Conservation (phyloP, 2,797 vertebrate genomes). For the Tympanoctomys barrerae region DNA sequence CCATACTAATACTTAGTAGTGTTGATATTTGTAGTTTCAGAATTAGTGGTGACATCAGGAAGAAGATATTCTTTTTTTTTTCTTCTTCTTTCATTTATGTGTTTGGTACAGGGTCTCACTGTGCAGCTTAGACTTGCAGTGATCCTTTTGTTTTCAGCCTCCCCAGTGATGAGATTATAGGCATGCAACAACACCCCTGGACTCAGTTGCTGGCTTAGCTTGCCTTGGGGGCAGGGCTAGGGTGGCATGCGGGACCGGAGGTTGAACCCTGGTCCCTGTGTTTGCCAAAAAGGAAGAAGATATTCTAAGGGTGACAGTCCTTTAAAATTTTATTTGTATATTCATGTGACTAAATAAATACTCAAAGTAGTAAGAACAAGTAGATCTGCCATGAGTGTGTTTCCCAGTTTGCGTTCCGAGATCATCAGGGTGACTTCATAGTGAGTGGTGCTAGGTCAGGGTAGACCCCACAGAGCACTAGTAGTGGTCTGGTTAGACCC, state of each 20-base stretch:
- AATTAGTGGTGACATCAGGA: constrained; percentile 3
- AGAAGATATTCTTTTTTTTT: neutral
- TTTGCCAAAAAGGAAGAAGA: neutral
- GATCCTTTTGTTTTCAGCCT: no score
- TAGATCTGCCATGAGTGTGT: neutral
- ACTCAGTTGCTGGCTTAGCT: no score
- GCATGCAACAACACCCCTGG: no score
- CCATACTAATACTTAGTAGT: neutral
- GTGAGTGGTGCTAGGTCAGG: neutral
- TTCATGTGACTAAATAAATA: neutral
- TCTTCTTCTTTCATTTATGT: no score
- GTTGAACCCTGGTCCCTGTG: no score
- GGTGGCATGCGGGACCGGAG: no score
- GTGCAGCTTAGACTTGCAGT: no score
- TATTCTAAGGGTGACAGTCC: constrained; percentile 2
- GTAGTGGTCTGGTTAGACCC: neutral
- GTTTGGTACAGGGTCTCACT: no score
- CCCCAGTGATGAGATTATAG: no score
- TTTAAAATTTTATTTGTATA: neutral
- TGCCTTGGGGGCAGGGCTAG: no score
- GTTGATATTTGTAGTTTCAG: neutral
- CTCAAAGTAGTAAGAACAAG: neutral
- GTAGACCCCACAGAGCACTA: neutral
- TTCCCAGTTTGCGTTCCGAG: neutral
- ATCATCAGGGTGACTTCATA: neutral